Base-by-base conservation (phyloP, 2,113 vertebrate species). In the Calypte anna region DNA sequence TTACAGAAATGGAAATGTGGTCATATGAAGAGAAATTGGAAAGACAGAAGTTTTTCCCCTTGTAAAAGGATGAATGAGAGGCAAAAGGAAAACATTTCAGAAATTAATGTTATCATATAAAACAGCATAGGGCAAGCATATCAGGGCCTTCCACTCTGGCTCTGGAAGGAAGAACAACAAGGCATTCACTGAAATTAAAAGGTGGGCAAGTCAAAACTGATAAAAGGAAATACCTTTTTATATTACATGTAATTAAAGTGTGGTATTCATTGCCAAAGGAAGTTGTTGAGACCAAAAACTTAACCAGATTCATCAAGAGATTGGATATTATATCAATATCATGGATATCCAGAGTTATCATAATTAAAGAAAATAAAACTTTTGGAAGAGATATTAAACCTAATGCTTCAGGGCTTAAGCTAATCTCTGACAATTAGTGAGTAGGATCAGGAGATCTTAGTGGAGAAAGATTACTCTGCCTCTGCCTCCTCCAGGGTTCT, bases 301-400 rank as follows among this genome's bases (percentile, higher is more conserved):
- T 91, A 46, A 88, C 91, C 72, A 95, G 91, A 91, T 91, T 96
- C 75, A 78, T 90, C 80, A 83, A 91, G 94, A 95, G 93, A 93
- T 68, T 95, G 87, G 72, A 86, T 95, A 91, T 90, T 95, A 94
- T 95, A 96, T 95, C 95, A 74, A 96, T 97, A 95, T 88, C 82
- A 80, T 86, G 88, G 76, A 90, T 94, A 91, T 90, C 64, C 91
- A 95, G 77, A 84, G 88, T 74, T 94, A 83, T 91, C 68, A 91
- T 97, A 96, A 97, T 96, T 97, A 97, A 94, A 94, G 85, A 93
- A 95, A 96, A 96, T 90, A 95, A 88, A 94, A 74, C 72, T 83
- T 93, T 78, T 90, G 88, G 91, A 91, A 91, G 80, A 82, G 31
- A 55, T 86, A 90, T 90, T 91, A 94, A 90, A 83, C 88, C 30